These are phyloP conservation scores for Idaea aversata DNA, from an alignment of 2,888 invertebrate species.

Conservation along the genomic window DNA sequence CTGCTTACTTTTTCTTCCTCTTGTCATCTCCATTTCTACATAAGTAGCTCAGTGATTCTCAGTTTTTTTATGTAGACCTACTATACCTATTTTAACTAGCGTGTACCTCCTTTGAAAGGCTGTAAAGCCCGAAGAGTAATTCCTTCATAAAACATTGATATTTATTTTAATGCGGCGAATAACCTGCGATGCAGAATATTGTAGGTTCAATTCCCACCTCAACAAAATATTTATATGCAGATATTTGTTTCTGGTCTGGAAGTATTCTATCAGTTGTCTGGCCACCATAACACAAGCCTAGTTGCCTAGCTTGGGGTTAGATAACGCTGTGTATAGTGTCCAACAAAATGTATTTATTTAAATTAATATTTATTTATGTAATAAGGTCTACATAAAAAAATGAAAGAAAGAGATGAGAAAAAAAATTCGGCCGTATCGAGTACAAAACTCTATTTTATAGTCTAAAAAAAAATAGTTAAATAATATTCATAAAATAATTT, in stretches of 20 bases:
- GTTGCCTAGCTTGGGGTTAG: no score
- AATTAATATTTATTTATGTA: slow-evolving; percentile 11
- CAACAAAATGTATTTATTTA: not conserved
- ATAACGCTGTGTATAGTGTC: no score
- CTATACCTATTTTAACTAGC: slow-evolving; percentile 4
- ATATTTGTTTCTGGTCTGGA: no score
- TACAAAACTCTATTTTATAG: slow-evolving; percentile 68
- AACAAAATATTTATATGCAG: no score
- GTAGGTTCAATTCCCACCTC: no score
- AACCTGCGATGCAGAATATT: not conserved
- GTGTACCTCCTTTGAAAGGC: not conserved
- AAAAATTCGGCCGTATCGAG: slow-evolving; percentile 62
- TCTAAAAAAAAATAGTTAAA: slow-evolving; percentile 27
- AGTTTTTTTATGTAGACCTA: not conserved
- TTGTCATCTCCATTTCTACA: no score
- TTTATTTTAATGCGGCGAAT: not conserved
- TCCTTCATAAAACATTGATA: no score
- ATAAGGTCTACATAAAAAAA: slow-evolving; percentile 15
- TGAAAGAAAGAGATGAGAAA: slow-evolving; percentile 2
- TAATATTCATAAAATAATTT: slow-evolving; percentile 24
- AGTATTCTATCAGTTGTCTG: not conserved
- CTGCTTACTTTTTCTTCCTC: no score
- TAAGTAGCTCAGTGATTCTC: no score
- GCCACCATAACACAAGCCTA: not conserved
- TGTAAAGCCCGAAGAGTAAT: no score